phyloP scores from a whole-genome alignment of 2,113 vertebrate species.

The Hypanus sabinus region DNA sequence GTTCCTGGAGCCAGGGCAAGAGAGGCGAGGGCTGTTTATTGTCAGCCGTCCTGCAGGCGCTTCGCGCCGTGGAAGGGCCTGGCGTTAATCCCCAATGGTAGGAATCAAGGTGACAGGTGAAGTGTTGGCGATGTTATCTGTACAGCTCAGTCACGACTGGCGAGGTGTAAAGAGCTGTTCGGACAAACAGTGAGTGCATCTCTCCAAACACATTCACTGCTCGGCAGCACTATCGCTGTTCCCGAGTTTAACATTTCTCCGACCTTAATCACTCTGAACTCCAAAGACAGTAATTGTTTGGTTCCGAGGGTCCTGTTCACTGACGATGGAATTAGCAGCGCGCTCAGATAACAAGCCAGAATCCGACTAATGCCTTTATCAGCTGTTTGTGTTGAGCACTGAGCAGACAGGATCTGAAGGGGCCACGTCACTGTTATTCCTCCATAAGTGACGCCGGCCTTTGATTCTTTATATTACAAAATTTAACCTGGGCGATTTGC shows the following conservation, averaged over 20 bases:
- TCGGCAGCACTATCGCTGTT: constrained; percentile 33
- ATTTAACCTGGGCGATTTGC: constrained; percentile 54
- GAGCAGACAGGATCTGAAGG: constrained; percentile 60
- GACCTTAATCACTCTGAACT: constrained; percentile 39
- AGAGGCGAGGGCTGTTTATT: neutral
- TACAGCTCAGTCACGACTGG: constrained; percentile 31
- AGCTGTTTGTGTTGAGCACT: constrained; percentile 56
- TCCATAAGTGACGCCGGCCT: constrained; percentile 59
- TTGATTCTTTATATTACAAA: constrained; percentile 58
- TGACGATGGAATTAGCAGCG: constrained; percentile 51
- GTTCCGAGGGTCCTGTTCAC: constrained; percentile 50
- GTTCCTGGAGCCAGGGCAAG: neutral
- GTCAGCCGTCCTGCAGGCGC: neutral
- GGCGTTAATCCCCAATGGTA: constrained; percentile 16
- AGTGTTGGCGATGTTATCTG: constrained; percentile 19
- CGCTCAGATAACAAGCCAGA: constrained; percentile 46
- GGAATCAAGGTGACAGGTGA: constrained; percentile 24
- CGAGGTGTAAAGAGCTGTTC: constrained; percentile 56
- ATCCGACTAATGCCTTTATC: constrained; percentile 60
- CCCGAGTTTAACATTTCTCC: constrained; percentile 35
- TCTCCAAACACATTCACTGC: constrained; percentile 47
- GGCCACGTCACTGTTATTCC: constrained; percentile 60
- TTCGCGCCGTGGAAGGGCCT: neutral
- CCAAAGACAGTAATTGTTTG: constrained; percentile 48
- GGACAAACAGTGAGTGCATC: constrained; percentile 50